Percentiles rank a stretch among this genome's conserved stretches.
Conservation (phyloP, 1,140 invertebrate species). For the Phymastichus coffea region DNA sequence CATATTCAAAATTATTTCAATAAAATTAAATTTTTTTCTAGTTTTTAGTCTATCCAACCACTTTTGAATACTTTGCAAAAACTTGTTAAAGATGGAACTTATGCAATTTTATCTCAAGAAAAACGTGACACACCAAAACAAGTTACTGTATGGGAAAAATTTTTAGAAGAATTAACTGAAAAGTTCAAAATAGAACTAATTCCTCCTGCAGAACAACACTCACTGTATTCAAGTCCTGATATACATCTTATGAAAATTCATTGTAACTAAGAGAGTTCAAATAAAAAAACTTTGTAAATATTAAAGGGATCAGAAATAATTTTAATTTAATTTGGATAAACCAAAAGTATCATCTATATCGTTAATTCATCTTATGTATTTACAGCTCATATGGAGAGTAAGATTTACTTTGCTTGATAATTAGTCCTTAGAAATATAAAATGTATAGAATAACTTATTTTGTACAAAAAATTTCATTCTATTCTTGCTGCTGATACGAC, state of each 20-base stretch:
- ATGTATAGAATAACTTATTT: no score
- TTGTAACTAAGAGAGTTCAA: conserved; percentile 5
- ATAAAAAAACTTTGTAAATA: conserved; percentile 1
- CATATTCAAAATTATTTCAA: conserved; percentile 22
- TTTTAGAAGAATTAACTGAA: conserved; percentile 53
- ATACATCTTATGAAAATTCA: conserved; percentile 57
- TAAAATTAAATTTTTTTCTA: conserved; percentile 19
- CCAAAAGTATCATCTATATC: background rate
- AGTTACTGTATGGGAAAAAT: conserved; percentile 57
- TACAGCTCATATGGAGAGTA: no score
- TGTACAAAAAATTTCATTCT: no score
- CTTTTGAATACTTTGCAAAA: conserved; percentile 58
- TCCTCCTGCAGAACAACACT: conserved; percentile 58
- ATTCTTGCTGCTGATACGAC: no score
- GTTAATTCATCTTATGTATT: no score
- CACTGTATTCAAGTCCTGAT: conserved; percentile 58
- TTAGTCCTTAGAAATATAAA: no score
- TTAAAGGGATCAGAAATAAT: no score
- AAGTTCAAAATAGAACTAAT: conserved; percentile 55
- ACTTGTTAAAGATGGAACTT: conserved; percentile 49
- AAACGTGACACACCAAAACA: conserved; percentile 61
- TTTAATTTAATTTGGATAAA: no score
- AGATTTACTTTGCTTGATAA: no score
- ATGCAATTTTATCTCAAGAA: conserved; percentile 60
- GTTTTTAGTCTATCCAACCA: conserved; percentile 61